Percentiles rank a stretch among this genome's conserved stretches.
Conservation (phyloP, 2,113 vertebrate genomes). For the Platycercus adscitus region DNA sequence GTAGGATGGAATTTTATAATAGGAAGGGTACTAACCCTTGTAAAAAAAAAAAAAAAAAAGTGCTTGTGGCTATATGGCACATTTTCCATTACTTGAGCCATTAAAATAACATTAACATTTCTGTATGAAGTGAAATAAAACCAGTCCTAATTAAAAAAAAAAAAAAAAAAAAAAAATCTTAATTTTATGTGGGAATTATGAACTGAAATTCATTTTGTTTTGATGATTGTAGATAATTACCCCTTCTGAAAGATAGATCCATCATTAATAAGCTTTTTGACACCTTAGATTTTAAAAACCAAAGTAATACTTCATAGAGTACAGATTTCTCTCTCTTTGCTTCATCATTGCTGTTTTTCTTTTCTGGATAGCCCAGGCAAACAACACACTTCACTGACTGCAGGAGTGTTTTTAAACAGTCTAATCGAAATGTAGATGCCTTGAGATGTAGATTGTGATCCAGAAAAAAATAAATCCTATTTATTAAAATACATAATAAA, state of each 20-base stretch:
- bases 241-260: background rate
- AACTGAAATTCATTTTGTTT: background rate
- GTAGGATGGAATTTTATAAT: background rate
- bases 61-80: background rate
- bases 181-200: background rate
- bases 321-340: background rate
- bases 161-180: background rate
- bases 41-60: background rate
- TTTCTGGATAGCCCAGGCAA: background rate
- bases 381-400: slow-evolving; percentile 8
- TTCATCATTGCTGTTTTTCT: background rate
- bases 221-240: background rate
- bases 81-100: background rate
- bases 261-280: background rate
- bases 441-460: background rate
- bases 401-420: background rate
- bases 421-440: slow-evolving; percentile 33
- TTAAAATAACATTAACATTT: background rate
- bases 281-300: background rate
- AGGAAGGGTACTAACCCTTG: background rate
- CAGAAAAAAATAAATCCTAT: background rate
- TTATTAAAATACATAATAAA: background rate
- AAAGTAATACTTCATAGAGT: background rate
- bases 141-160: background rate
- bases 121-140: background rate